These are phyloP conservation scores for Girardia tigrina DNA, from an alignment of 2,888 invertebrate species.

Conservation along the genomic window DNA sequence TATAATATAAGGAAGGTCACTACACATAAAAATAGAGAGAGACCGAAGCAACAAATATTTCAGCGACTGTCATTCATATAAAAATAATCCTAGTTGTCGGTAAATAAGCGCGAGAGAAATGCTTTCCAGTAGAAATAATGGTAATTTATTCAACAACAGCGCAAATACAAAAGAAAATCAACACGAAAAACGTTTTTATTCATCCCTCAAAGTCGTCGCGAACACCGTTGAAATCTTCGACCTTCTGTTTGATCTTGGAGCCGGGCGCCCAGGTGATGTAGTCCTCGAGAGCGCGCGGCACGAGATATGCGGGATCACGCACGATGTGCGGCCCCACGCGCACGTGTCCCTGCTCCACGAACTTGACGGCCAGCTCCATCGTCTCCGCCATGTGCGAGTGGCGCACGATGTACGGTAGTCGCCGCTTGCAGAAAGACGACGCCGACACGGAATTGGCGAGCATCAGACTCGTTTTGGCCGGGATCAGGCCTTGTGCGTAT, in stretches of 20 bases:
- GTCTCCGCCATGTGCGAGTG: constrained; percentile 69
- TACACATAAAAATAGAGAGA: too few species aligned
- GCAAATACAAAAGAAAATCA: too few species aligned
- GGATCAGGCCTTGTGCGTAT: constrained; percentile 68
- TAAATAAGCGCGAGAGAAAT: too few species aligned
- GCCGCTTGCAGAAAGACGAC: constrained; percentile 66
- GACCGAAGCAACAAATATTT: too few species aligned
- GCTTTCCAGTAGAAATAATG: too few species aligned
- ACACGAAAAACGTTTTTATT: too few species aligned
- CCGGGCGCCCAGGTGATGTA: constrained; percentile 94
- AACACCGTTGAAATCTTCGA: constrained; percentile 70
- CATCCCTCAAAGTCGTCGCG: constrained; percentile 36
- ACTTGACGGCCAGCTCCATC: constrained; percentile 55
- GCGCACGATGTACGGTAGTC: constrained; percentile 82
- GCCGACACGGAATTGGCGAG: constrained; percentile 69
- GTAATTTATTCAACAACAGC: too few species aligned
- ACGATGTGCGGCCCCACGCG: constrained; percentile 82
- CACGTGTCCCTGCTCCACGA: constrained; percentile 90
- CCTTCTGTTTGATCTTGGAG: constrained; percentile 74
- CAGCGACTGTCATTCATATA: too few species aligned
- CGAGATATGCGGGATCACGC: constrained; percentile 87
- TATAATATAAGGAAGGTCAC: too few species aligned
- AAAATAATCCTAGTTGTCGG: too few species aligned
- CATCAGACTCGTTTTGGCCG: constrained; percentile 69
- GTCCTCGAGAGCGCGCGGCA: constrained; percentile 76